phyloP scores from a whole-genome alignment of 2,113 vertebrate species.

The cattle (Bos taurus) region ARS-UCD2.0 NC_037346.1:58588501-58589000 shows the following conservation, averaged over 20 bases:
- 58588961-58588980: neutral
- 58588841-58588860: neutral
- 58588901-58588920: neutral
- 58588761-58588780: accelerated
- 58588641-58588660: neutral
- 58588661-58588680: neutral
- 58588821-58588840: neutral
- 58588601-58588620: neutral
- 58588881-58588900: neutral
- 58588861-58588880: neutral
- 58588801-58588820: neutral
- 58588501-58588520: constrained; percentile 47
- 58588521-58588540: neutral
- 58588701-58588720: neutral
- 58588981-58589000: neutral
- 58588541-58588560: neutral
- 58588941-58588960: neutral
- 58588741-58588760: neutral
- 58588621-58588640: neutral
- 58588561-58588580: neutral
- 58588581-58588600: neutral
- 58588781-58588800: neutral
- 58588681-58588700: neutral
- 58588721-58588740: neutral
- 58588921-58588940: neutral